Evolutionary conservation across 2,797 vertebrate species (phyloP).

Genomic region (Arrhamphus sclerolepis): DNA sequence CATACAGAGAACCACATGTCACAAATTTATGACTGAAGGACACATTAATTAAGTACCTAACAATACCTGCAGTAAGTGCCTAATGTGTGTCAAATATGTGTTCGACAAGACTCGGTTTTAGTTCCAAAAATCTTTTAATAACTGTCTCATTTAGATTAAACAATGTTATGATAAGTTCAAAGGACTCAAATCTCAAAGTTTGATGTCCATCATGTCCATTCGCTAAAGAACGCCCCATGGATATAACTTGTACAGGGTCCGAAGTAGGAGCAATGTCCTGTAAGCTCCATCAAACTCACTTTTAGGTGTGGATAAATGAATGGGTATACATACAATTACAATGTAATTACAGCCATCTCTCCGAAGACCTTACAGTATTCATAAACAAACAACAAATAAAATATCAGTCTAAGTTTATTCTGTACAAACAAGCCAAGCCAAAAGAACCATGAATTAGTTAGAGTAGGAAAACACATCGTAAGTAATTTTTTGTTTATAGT

Average conservation of each 20-base stretch:
- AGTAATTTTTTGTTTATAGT: conserved; percentile 70
- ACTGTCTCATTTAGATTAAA: conserved; percentile 72
- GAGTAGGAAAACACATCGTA: conserved; percentile 73
- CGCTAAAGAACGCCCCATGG: conserved; percentile 47
- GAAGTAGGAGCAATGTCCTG: conserved; percentile 45
- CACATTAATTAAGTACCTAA: not conserved
- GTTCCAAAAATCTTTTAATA: conserved; percentile 81
- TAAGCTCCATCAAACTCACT: conserved; percentile 50
- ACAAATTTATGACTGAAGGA: conserved; percentile 1
- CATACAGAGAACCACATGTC: not conserved
- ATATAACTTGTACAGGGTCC: conserved; percentile 46
- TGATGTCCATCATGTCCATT: conserved; percentile 61
- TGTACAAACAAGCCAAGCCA: conserved; percentile 82
- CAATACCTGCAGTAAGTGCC: no score
- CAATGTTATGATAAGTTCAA: conserved; percentile 73
- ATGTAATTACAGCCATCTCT: conserved; percentile 73
- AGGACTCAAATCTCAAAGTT: conserved; percentile 66
- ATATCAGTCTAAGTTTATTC: conserved; percentile 74
- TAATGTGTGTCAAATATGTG: conserved; percentile 17
- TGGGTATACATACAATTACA: conserved; percentile 74
- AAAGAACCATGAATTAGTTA: conserved; percentile 69
- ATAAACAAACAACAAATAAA: conserved; percentile 78
- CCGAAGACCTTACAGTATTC: conserved; percentile 69
- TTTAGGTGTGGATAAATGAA: conserved; percentile 63
- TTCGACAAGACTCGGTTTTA: conserved; percentile 57